Base-by-base conservation (phyloP, 2,797 vertebrate species). In the Muraenolepis orangiensis region DNA sequence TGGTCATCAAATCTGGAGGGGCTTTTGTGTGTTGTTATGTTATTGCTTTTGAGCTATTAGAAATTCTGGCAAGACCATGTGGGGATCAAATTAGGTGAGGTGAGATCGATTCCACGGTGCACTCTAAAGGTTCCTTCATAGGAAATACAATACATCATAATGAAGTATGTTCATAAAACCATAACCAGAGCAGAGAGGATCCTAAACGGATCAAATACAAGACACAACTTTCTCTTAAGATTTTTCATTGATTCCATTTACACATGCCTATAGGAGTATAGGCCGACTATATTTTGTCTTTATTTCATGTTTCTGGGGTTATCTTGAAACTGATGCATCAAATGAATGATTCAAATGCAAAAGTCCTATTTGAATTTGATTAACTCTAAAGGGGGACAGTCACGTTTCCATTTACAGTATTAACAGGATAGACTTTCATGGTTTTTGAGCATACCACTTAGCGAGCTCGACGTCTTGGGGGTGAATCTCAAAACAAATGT, bases 1-100 rank as follows among this genome's bases (percentile, higher is more conserved):
- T n/a, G n/a, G n/a, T n/a, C n/a, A n/a, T n/a, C n/a, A n/a, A n/a
- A 83, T 20, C 70, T 73, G 11, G 0, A 80, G 73, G 31, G 73
- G 66, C 26, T 23, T 68, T 68, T 51, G 8, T 66, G 29, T 68
- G 26, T 29, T 5, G 6, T 66, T 66, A 28, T 66, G 26, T 66
- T 66, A 66, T 23, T 4, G 23, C 61, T 66, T 66, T 66, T 13
- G 6, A 28, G 11, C n/a, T n/a, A 66, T 23, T 11, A 66, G 6
- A 66, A 51, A 51, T 20, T 20, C 4, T 51, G 42, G 12, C 42
- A 51, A 18, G 20, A 20, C 18, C 42, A 51, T 51, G n/a, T n/a
- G 6, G 42, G 42, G 42, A 42, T 51, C 42, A 20, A 51, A 51
- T 51, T 51, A 51, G 16, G 42, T 51, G 3, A 51, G 12, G 3